Conservation (phyloP, 2,113 vertebrate genomes). For the Podarcis muralis region DNA sequence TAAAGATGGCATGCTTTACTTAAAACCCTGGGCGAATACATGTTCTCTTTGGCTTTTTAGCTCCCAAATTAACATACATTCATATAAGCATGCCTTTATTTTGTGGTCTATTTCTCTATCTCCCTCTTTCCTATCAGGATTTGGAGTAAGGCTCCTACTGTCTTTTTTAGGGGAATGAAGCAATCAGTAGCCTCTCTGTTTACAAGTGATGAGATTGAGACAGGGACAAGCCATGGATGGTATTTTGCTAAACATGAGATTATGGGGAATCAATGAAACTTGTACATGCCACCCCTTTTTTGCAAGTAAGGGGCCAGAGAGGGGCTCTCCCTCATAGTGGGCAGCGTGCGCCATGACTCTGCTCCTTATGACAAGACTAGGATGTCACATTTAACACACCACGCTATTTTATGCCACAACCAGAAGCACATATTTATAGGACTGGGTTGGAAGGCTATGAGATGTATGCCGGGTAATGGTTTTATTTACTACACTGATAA, state of each 20-base stretch:
- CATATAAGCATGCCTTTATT: not conserved
- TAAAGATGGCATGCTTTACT: slow-evolving; percentile 66
- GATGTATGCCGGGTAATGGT: not conserved
- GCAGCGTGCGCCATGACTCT: not conserved
- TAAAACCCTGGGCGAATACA: slow-evolving; percentile 64
- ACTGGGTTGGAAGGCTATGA: not conserved
- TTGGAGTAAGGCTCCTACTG: not conserved
- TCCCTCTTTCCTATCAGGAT: not conserved
- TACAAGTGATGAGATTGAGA: not conserved
- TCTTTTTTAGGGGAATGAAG: not conserved
- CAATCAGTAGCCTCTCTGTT: not conserved
- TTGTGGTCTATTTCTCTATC: not conserved
- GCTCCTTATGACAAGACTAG: not conserved
- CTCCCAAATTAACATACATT: slow-evolving; percentile 1
- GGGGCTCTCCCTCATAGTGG: not conserved
- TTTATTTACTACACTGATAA: too few species aligned
- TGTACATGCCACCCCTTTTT: not conserved
- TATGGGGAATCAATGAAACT: not conserved
- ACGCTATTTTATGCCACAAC: not conserved
- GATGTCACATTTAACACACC: not conserved
- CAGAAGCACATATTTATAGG: not conserved
- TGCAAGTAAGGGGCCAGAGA: not conserved
- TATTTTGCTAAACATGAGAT: not conserved
- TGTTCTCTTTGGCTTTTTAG: slow-evolving; percentile 41
- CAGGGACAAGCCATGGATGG: not conserved